Conservation (phyloP, 2,113 vertebrate species). For the Heterotis niloticus region DNA sequence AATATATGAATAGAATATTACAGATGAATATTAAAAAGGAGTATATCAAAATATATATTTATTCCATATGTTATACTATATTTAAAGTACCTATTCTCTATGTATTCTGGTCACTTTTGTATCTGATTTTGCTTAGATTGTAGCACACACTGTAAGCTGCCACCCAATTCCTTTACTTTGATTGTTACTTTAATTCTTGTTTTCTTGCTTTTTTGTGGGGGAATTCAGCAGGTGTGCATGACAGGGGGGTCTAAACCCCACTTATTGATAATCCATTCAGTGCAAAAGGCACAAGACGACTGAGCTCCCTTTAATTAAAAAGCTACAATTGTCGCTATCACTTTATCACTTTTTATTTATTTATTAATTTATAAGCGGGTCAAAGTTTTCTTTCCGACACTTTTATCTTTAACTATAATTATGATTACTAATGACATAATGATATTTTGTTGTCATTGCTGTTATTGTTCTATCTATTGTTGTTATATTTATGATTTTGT, state of each 20-base stretch:
- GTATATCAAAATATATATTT: conserved; percentile 57
- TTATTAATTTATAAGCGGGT: conserved; percentile 65
- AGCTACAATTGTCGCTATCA: conserved; percentile 53
- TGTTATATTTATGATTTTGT: conserved; percentile 34
- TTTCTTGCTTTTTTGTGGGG: conserved; percentile 60
- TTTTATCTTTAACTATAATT: conserved; percentile 65
- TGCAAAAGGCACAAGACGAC: conserved; percentile 14
- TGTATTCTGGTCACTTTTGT: conserved; percentile 75
- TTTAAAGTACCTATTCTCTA: conserved; percentile 64
- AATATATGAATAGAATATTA: conserved; percentile 8
- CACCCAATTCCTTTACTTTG: conserved; percentile 53
- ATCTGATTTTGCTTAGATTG: conserved; percentile 74
- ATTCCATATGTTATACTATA: conserved; percentile 72
- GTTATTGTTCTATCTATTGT: conserved; percentile 51
- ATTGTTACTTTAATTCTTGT: too few relatives aligned
- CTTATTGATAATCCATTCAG: conserved; percentile 50
- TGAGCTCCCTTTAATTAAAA: conserved; percentile 63
- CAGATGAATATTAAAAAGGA: conserved; percentile 11
- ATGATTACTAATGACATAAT: conserved; percentile 57
- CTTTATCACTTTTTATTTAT: conserved; percentile 50
- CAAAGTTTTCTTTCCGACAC: conserved; percentile 53
- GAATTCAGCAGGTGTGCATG: conserved; percentile 66
- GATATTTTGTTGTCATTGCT: conserved; percentile 42
- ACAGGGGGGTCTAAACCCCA: conserved; percentile 62
- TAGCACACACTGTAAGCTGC: conserved; percentile 74